Evolutionary conservation across 2,113 vertebrate species (phyloP), one percentile per base, ranked within the genome.

Genomic region (Zapus hudsonius): DNA sequence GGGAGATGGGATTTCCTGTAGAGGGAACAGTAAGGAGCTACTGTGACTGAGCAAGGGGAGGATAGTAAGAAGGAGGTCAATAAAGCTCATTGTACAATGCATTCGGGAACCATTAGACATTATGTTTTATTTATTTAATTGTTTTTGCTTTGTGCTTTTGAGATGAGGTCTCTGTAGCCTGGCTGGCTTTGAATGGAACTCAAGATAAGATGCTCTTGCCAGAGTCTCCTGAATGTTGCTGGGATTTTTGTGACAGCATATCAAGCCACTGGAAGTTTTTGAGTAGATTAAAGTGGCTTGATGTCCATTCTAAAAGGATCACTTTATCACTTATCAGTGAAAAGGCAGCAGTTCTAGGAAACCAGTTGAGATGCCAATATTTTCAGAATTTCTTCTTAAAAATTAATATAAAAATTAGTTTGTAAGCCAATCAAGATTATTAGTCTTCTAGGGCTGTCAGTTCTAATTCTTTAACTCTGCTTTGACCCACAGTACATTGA

Each of bases 371-470:
- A 92, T 27, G 27, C n/a, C 73, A n/a, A n/a, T n/a, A n/a, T n/a
- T n/a, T n/a, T n/a, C 11, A 12, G 12, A 52, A 52, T 52, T 52
- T 52, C 52, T 52, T 91, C 67, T 80, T 38, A 52, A 63, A 59
- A 36, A 44, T 94, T 91, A 84, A 85, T 72, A 81, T 19, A 92
- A 67, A 40, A 82, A 31, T n/a, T 73, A 87, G 55, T 31, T 61
- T 64, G 7, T 44, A 74, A 83, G 36, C 67, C 15, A 59, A 38
- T 67, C 0, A 19, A 52, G 29, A 15, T n/a, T n/a, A n/a, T n/a
- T n/a, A n/a, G n/a, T n/a, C n/a, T n/a, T n/a, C n/a, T n/a, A n/a
- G n/a, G n/a, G 20, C 42, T 90, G 47, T 82, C 15, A 61, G 0
- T 76, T 72, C 84, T 84, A 84, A 66, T 36, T 80, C 8, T 31